Base-by-base conservation (phyloP, 37 sponge, comb jelly and placozoan species). In the Chondrosia reniformis region DNA sequence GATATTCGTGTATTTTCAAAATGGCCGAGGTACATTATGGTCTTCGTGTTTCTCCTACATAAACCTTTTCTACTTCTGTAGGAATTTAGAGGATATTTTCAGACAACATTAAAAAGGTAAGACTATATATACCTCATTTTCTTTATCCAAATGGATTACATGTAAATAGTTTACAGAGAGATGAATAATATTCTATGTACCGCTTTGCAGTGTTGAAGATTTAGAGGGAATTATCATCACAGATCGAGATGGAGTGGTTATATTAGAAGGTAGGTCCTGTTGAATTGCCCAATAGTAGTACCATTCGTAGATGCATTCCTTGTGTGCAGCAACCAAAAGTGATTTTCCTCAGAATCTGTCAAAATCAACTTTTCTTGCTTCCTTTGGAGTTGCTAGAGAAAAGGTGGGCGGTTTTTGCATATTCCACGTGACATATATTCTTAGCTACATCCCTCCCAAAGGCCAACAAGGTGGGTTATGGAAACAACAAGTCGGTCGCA, bases 201-300 rank as follows among this genome's bases (percentile, higher is more conserved):
- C 15, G 15, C 6, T 71, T 19, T 74, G 46, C 46, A 90, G 90
- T 4, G 92, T 87, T 65, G 92, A 86, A n/a, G 87, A 84, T 15
- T 78, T 91, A 25, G 78, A 81, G 37, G 76, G 75, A 36, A 86
- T 91, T 59, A 59, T 80, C 22, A 76, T 91, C 22, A 79, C 84
- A 30, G 92, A 91, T 78, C 80, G 92, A 73, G 92, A 91, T 67
- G 92, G 92, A 22, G 92, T 91, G 9, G 63, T 45, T 28, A 44
- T 91, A 40, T 62, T 91, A 24, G 92, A 86, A 87, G 92, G 87
- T 91, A 73, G 17, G 62, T 0, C 22, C n/a, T n/a, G n/a, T n/a
- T n/a, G n/a, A n/a, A n/a, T n/a, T n/a, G n/a, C n/a, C 17, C 1
- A 38, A 5, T 39, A 8, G 46, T 8, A 1, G 17, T 43, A 27